Evolutionary conservation across 2,113 vertebrate species (phyloP).

Genomic region (Oryzias melastigma): DNA sequence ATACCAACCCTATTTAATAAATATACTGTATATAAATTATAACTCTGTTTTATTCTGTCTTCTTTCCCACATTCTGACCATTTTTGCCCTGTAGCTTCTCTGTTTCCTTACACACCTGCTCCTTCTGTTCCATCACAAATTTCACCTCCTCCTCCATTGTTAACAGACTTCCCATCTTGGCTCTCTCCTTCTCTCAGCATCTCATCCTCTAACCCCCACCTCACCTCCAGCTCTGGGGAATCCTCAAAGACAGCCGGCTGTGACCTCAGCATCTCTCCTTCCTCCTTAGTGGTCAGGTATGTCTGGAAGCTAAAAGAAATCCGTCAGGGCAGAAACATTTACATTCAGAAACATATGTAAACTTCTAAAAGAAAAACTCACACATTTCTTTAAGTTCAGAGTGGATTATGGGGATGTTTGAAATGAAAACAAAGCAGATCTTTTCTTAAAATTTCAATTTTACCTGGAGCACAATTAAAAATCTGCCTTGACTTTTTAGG

Average conservation of each 20-base stretch:
- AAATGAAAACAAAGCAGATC: no score
- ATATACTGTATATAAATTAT: no score
- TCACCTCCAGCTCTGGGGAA: neutral
- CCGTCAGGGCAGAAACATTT: neutral
- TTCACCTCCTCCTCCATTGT: constrained; percentile 4
- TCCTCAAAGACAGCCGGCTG: neutral
- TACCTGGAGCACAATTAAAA: no score
- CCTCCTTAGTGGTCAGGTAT: constrained; percentile 64
- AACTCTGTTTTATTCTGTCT: constrained; percentile 16
- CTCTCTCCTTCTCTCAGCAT: neutral
- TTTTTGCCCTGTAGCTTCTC: constrained; percentile 27
- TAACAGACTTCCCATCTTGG: neutral
- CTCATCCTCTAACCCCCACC: neutral
- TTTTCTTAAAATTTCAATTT: no score
- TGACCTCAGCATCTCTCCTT: constrained; percentile 45
- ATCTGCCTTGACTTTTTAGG: no score
- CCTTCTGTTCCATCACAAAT: constrained; percentile 17
- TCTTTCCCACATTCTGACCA: neutral
- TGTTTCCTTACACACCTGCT: constrained; percentile 23
- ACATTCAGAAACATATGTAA: neutral
- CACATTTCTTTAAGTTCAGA: no score
- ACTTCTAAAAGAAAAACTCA: neutral
- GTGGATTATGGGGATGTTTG: no score
- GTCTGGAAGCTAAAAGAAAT: neutral
- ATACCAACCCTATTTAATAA: no score